Evolutionary conservation across 1,140 invertebrate genomes (phyloP).

Genomic region (Dolichoris vasculosae): DNA sequence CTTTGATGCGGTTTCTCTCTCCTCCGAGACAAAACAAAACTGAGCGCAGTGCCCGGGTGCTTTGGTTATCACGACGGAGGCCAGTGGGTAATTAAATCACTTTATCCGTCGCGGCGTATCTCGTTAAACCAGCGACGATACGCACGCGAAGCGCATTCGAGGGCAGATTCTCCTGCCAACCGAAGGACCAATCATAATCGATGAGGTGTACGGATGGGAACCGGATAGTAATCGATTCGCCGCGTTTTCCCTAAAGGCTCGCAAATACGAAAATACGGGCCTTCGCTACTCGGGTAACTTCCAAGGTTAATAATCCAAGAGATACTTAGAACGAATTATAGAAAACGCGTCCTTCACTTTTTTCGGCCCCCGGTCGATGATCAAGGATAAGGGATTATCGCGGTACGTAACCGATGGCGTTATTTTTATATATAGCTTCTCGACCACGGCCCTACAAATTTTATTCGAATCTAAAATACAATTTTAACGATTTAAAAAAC

Average conservation of each 20-base stretch:
- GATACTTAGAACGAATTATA: too few relatives aligned
- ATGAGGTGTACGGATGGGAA: not conserved
- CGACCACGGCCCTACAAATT: too few relatives aligned
- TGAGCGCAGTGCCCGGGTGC: not conserved
- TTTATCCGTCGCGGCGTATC: constrained; percentile 22
- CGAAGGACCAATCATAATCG: constrained; percentile 31
- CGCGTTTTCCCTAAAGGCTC: not conserved
- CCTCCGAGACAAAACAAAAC: constrained; percentile 20
- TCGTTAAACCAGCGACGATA: constrained; percentile 14
- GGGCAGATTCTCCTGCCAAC: not conserved
- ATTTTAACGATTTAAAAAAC: too few relatives aligned
- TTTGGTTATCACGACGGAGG: constrained; percentile 10
- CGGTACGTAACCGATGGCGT: too few relatives aligned
- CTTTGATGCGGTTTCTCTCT: constrained; percentile 30
- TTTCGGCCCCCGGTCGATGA: too few relatives aligned
- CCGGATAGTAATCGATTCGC: not conserved
- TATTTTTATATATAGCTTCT: too few relatives aligned
- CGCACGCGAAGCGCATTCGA: not conserved
- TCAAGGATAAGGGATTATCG: too few relatives aligned
- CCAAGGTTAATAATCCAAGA: too few relatives aligned
- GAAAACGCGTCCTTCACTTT: too few relatives aligned
- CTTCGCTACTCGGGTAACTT: too few relatives aligned
- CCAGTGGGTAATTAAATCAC: constrained; percentile 46
- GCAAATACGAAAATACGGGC: too few relatives aligned
- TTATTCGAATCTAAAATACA: too few relatives aligned